These are phyloP conservation scores for Nannobrachium achirus DNA, from an alignment of 2,113 vertebrate species.

Conservation along the genomic window DNA sequence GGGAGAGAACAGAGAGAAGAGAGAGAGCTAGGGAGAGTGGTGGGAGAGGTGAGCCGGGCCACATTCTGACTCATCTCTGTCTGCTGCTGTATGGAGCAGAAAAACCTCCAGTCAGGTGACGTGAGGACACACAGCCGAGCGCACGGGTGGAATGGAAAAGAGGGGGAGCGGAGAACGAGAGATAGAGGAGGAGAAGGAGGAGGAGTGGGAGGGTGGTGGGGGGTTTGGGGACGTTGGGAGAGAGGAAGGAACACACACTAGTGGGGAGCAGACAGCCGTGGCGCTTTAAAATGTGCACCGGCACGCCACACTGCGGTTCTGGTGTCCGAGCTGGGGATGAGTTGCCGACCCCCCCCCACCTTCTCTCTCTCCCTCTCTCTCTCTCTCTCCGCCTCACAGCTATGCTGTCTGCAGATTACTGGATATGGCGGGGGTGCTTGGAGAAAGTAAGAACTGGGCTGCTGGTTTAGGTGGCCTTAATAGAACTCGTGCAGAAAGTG, in stretches of 20 bases:
- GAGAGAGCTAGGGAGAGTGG: slow-evolving; percentile 28
- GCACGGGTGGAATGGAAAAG: slow-evolving; percentile 32
- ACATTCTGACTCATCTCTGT: slow-evolving; percentile 77
- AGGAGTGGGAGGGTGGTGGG: slow-evolving; percentile 2
- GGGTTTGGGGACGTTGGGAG: background rate
- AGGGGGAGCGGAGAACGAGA: slow-evolving; percentile 44
- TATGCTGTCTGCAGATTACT: slow-evolving; percentile 53
- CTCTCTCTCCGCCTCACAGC: slow-evolving; percentile 25
- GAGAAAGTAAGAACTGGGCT: slow-evolving; percentile 39
- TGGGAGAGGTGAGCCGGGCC: slow-evolving; percentile 60
- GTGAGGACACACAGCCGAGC: slow-evolving; percentile 60
- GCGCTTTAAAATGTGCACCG: slow-evolving; percentile 80
- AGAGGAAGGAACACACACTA: slow-evolving; percentile 51
- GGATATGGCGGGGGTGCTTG: slow-evolving; percentile 18
- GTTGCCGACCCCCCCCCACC: slow-evolving; percentile 52
- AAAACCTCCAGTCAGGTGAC: slow-evolving; percentile 78
- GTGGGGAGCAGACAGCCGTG: slow-evolving; percentile 53
- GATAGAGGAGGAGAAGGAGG: background rate
- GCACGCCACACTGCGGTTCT: slow-evolving; percentile 82
- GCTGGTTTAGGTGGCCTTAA: slow-evolving; percentile 51
- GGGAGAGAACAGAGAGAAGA: slow-evolving; percentile 7
- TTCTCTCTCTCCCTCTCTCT: slow-evolving; percentile 12
- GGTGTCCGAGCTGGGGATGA: slow-evolving; percentile 66
- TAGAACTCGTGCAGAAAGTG: slow-evolving; percentile 10
- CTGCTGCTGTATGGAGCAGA: slow-evolving; percentile 73